These are phyloP conservation scores for Heterohyrax brucei DNA, from an alignment of 2,797 vertebrate species.

Conservation along the genomic window DNA sequence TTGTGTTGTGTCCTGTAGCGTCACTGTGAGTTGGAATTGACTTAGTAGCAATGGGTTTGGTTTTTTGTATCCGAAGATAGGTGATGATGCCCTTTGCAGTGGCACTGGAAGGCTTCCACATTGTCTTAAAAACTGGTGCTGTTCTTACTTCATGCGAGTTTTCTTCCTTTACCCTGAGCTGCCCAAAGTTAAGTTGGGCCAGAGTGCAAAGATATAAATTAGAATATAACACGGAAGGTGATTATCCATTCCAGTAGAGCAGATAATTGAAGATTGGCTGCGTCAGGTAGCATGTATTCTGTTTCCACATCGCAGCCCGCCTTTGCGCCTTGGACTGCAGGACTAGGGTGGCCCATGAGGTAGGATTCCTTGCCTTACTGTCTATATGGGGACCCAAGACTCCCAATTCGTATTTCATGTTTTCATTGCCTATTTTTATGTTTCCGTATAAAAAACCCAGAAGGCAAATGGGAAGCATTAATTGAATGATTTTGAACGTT, in stretches of 20 bases:
- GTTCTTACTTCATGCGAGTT: background rate
- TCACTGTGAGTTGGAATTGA: too few relatives aligned
- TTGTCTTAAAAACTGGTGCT: background rate
- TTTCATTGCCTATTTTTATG: background rate
- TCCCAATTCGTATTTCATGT: background rate
- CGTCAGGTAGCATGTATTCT: background rate
- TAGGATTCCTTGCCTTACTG: background rate
- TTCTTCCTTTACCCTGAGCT: background rate
- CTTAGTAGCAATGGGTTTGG: too few relatives aligned
- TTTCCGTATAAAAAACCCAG: slow-evolving; percentile 43
- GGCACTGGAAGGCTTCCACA: background rate
- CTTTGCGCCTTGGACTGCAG: background rate
- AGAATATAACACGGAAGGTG: slow-evolving; percentile 22
- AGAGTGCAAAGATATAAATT: slow-evolving; percentile 36
- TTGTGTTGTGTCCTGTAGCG: too few relatives aligned
- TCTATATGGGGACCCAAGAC: background rate
- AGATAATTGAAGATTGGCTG: slow-evolving; percentile 56
- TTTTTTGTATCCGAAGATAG: background rate
- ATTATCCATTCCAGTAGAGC: slow-evolving; percentile 69
- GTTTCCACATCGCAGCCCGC: background rate
- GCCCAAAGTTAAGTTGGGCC: background rate
- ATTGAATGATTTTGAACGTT: slow-evolving; percentile 61
- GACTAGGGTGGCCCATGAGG: background rate
- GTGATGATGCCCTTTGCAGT: rapidly evolving
- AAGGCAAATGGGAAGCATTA: slow-evolving; percentile 61